These are phyloP conservation scores for Zeuzera pyrina DNA, from an alignment of 2,888 invertebrate species.

Conservation along the genomic window DNA sequence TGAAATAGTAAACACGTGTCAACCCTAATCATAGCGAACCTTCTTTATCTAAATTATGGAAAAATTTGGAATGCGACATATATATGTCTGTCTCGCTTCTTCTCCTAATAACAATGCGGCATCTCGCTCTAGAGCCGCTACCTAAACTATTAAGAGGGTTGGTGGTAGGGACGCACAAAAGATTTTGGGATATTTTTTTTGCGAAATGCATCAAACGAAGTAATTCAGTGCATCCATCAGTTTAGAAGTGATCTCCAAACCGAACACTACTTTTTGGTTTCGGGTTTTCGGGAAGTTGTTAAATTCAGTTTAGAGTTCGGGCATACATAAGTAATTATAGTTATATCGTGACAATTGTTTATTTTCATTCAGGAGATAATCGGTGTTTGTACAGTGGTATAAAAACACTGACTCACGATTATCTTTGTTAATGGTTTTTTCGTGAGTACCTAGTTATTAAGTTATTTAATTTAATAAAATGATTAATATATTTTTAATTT, in stretches of 20 bases:
- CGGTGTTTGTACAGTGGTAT: too few relatives aligned
- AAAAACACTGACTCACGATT: too few relatives aligned
- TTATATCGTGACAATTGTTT: too few relatives aligned
- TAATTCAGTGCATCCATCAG: not conserved
- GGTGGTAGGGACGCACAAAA: slow-evolving; percentile 60
- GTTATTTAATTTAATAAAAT: too few relatives aligned
- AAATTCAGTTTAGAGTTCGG: too few relatives aligned
- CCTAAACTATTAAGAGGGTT: slow-evolving; percentile 52
- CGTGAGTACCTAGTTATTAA: too few relatives aligned
- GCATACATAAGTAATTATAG: too few relatives aligned
- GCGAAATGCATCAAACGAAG: slow-evolving; percentile 48
- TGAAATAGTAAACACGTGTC: too few relatives aligned
- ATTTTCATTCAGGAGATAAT: too few relatives aligned
- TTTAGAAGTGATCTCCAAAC: not conserved
- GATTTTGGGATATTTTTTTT: slow-evolving; percentile 68
- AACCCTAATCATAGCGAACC: slow-evolving; percentile 70
- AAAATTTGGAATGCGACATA: slow-evolving; percentile 67
- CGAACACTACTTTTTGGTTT: not conserved
- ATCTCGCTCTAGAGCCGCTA: slow-evolving; percentile 43
- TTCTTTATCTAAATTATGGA: slow-evolving; percentile 70
- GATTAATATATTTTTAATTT: too few relatives aligned
- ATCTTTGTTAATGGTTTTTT: too few relatives aligned
- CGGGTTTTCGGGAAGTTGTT: too few relatives aligned
- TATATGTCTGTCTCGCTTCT: slow-evolving; percentile 41
- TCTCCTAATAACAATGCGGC: slow-evolving; percentile 21